Percentiles rank a stretch among this genome's conserved stretches.
Conservation (phyloP, 2,797 vertebrate genomes). For the Geotrypetes seraphini region DNA sequence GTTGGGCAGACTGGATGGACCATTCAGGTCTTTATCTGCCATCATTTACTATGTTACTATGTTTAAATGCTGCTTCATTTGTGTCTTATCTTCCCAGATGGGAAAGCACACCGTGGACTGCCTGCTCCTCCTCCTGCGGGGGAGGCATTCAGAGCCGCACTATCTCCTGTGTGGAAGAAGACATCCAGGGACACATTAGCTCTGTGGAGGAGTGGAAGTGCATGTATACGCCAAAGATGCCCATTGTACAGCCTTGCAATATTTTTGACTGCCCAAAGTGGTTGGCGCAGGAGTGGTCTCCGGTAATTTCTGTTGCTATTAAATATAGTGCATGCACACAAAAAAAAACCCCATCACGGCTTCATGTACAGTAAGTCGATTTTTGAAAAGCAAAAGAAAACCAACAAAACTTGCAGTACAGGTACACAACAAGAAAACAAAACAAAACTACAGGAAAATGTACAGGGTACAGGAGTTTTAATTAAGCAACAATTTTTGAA, state of each 20-base stretch:
- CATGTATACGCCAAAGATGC: conserved; percentile 83
- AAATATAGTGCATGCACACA: too few species aligned
- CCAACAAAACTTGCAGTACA: too few species aligned
- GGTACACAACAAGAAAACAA: too few species aligned
- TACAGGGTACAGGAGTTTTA: too few species aligned
- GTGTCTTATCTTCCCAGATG: conserved; percentile 65
- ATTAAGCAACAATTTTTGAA: too few species aligned
- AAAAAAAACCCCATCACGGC: neutral
- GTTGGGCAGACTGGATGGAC: too few species aligned
- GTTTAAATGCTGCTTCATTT: too few species aligned
- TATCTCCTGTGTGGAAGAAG: conserved; percentile 90
- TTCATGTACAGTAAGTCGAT: neutral
- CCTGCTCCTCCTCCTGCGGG: conserved; percentile 89
- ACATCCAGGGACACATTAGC: conserved; percentile 83
- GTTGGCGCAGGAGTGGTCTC: conserved; percentile 96
- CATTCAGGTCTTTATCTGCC: too few species aligned
- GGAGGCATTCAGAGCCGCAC: conserved; percentile 89
- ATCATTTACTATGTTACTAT: too few species aligned
- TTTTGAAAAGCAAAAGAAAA: too few species aligned
- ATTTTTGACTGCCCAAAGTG: conserved; percentile 90
- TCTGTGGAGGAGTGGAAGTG: conserved; percentile 94
- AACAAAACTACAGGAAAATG: too few species aligned
- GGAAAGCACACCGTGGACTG: conserved; percentile 94
- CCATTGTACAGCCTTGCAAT: conserved; percentile 85
- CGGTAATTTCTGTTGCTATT: too few species aligned